Evolutionary conservation across 2,797 vertebrate species (phyloP).

Genomic region (Valencia hispanica): DNA sequence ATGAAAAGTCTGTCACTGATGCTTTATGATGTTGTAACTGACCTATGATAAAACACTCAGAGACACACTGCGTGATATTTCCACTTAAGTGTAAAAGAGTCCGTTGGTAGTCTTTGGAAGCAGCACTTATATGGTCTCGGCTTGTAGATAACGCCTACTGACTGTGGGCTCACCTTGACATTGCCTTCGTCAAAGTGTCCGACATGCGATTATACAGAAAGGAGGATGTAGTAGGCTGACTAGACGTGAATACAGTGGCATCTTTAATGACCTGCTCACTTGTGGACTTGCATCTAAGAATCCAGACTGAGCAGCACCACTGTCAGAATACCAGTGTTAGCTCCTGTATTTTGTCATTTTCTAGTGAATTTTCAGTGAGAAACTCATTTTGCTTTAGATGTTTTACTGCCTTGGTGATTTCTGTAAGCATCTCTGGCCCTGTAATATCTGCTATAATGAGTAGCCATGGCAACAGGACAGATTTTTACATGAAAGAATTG

Average conservation of each 20-base stretch:
- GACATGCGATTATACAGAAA: neutral
- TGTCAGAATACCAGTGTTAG: neutral
- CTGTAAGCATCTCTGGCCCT: neutral
- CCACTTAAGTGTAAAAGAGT: neutral
- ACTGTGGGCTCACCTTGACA: neutral
- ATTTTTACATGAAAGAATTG: constrained; percentile 1
- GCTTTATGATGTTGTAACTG: neutral
- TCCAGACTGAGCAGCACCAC: neutral
- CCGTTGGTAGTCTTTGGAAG: neutral
- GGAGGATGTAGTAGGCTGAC: neutral
- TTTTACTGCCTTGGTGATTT: constrained; percentile 3
- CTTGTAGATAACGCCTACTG: neutral
- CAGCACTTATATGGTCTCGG: neutral
- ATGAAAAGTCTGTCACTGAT: neutral
- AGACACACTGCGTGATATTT: neutral
- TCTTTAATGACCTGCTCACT: neutral
- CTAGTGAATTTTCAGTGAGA: neutral
- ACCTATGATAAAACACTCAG: neutral
- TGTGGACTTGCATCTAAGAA: neutral
- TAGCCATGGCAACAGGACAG: constrained; percentile 4
- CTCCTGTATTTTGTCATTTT: neutral
- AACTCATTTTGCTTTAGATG: neutral
- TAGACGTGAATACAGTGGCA: too few species aligned
- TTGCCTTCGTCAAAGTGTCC: neutral
- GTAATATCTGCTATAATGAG: constrained; percentile 2